Percentiles rank a stretch among this genome's conserved stretches.
Conservation (phyloP, 2,113 vertebrate genomes). For the Girardinichthys multiradiatus region DNA sequence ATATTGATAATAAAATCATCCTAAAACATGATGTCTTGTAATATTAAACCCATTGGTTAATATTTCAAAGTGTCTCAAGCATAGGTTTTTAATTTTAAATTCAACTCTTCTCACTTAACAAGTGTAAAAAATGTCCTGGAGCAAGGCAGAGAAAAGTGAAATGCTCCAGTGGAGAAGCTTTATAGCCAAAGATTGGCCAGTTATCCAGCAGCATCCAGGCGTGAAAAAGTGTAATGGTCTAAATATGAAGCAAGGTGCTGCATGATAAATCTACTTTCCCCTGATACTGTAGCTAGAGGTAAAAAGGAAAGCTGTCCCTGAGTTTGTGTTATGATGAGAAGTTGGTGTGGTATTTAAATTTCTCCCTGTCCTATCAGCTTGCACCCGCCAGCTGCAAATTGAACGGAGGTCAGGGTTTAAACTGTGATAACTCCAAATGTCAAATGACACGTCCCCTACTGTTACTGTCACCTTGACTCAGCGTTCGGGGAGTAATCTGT, state of each 20-base stretch:
- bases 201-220: conserved; percentile 39
- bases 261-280: conserved; percentile 34
- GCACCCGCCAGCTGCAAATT: conserved; percentile 41
- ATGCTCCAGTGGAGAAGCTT: conserved; percentile 27
- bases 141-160: conserved; percentile 35
- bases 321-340: conserved; percentile 24
- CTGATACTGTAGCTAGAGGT: conserved; percentile 30
- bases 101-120: background rate
- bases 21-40: too few relatives aligned
- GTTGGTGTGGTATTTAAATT: conserved; percentile 50
- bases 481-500: conserved; percentile 30
- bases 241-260: conserved; percentile 51
- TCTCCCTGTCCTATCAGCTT: conserved; percentile 48
- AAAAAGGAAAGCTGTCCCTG: conserved; percentile 30
- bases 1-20: too few relatives aligned
- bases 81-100: background rate
- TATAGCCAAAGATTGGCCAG: conserved; percentile 15
- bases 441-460: conserved; percentile 58
- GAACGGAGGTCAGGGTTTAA: conserved; percentile 65
- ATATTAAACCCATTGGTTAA: too few relatives aligned
- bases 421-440: conserved; percentile 67
- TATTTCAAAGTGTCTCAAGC: background rate
- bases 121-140: conserved; percentile 39
- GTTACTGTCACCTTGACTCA: conserved; percentile 65
- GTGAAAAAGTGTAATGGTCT: conserved; percentile 39